These are phyloP conservation scores for Diarsia dahlii DNA, from an alignment of 2,888 invertebrate species.

Conservation along the genomic window DNA sequence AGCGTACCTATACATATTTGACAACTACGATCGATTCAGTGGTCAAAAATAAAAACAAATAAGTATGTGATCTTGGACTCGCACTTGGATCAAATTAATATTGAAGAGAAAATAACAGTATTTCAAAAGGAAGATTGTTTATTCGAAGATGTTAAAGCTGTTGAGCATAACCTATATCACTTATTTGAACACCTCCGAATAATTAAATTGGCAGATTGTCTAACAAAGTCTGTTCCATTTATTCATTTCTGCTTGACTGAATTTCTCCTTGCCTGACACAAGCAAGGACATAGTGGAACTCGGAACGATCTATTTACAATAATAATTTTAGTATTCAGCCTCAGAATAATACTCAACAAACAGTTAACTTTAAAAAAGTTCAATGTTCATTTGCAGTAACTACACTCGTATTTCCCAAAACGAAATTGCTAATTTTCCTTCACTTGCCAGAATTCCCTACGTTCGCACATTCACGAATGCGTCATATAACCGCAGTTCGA, in stretches of 20 bases:
- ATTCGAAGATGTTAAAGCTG: background rate
- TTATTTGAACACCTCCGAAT: background rate
- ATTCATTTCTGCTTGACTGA: background rate
- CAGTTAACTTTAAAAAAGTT: background rate
- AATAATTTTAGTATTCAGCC: no score
- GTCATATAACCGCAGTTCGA: slow-evolving; percentile 45
- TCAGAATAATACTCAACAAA: background rate
- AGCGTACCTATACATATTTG: background rate
- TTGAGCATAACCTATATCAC: background rate
- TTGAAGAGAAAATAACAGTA: background rate
- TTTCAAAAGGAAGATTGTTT: background rate
- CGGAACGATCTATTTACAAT: background rate
- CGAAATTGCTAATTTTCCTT: slow-evolving; percentile 35
- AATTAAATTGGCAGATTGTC: background rate
- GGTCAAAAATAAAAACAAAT: background rate
- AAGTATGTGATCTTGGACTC: background rate
- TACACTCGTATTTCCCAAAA: slow-evolving; percentile 19
- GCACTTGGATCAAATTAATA: background rate
- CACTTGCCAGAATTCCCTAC: slow-evolving; percentile 37
- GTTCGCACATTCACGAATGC: slow-evolving; percentile 34
- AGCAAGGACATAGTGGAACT: background rate
- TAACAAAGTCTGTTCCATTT: background rate
- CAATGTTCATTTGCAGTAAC: slow-evolving; percentile 1
- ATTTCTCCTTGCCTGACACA: background rate
- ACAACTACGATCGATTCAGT: background rate